phyloP scores from a whole-genome alignment of 1,140 invertebrate species.

The Monomorium pharaonis region DNA sequence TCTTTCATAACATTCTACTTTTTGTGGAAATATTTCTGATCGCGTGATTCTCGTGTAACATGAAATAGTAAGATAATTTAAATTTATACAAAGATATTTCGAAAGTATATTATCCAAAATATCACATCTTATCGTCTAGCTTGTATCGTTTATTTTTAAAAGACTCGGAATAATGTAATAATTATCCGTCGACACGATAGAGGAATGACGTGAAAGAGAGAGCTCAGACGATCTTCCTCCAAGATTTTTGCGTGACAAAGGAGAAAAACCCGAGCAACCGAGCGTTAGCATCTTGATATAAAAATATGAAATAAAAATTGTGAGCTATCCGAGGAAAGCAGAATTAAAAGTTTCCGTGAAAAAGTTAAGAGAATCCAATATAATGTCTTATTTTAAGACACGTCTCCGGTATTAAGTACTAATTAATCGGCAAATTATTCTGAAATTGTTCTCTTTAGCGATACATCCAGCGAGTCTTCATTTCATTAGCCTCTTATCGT shows the following conservation, averaged over 20 bases:
- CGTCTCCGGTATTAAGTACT: background rate
- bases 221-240: background rate
- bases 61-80: background rate
- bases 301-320: background rate
- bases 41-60: background rate
- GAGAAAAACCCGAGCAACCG: background rate
- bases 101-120: background rate
- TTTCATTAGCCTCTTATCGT: constrained; percentile 56
- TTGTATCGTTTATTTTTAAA: background rate
- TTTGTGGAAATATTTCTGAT: background rate
- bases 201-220: background rate
- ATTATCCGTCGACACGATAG: background rate
- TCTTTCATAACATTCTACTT: background rate
- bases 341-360: background rate
- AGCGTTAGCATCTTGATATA: background rate
- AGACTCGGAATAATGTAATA: constrained; percentile 25
- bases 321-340: background rate
- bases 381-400: background rate
- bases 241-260: background rate
- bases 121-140: background rate
- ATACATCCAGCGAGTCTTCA: constrained; percentile 26
- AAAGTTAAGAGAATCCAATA: background rate
- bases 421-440: constrained; percentile 25
- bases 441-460: constrained; percentile 7
- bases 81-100: background rate